phyloP scores from a whole-genome alignment of 2,113 vertebrate genomes.

The Helogale parvula region DNA sequence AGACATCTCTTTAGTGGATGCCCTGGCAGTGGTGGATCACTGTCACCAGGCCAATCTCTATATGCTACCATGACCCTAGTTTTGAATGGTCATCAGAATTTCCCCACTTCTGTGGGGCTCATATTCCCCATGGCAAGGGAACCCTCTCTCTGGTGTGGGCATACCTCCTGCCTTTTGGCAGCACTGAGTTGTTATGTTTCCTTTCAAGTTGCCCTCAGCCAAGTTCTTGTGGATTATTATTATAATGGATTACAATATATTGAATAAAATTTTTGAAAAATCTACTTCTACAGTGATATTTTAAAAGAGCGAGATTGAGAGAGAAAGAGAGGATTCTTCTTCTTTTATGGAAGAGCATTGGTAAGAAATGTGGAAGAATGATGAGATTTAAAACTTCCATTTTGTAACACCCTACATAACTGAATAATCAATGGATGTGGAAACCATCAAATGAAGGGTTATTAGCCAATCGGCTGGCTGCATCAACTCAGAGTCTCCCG shows the following conservation, averaged over 20 bases:
- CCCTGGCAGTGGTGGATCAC: not conserved
- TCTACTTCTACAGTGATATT: not conserved
- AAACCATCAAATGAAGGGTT: not conserved
- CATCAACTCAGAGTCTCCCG: not conserved
- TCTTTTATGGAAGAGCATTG: not conserved
- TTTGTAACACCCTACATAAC: not conserved
- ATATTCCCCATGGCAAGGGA: not conserved
- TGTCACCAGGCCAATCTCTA: not conserved
- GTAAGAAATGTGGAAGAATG: not conserved
- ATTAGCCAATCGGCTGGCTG: not conserved
- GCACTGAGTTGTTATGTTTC: not conserved
- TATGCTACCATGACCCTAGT: not conserved
- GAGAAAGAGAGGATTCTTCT: not conserved
- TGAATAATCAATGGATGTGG: not conserved
- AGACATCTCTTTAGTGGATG: not conserved
- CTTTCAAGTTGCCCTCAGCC: not conserved
- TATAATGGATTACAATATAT: constrained; percentile 23
- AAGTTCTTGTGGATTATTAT: not conserved
- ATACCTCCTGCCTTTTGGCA: not conserved
- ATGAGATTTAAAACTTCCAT: not conserved
- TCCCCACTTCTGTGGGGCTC: not conserved
- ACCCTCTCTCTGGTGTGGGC: not conserved
- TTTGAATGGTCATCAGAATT: not conserved
- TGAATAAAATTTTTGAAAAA: constrained; percentile 22
- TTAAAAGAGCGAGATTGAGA: not conserved